phyloP scores from a whole-genome alignment of 2,113 vertebrate species.

The Emydura subglobosa region DNA sequence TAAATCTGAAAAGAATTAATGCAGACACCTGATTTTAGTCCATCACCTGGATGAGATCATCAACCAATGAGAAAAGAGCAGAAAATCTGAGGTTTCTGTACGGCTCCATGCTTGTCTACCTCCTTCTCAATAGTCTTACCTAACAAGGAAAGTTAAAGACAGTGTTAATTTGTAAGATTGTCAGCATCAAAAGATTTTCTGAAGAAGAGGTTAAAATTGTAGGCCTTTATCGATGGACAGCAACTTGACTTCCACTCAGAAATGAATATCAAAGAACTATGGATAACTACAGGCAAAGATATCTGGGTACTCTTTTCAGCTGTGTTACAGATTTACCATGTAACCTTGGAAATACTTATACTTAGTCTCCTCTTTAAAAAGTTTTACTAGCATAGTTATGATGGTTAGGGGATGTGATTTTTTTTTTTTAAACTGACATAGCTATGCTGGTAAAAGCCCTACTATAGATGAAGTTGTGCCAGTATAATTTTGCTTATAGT shows the following conservation, averaged over 20 bases:
- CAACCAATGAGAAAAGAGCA: not conserved
- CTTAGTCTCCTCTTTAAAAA: not conserved
- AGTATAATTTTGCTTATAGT: not conserved
- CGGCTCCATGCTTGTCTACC: not conserved
- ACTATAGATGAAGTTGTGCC: not conserved
- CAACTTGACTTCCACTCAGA: not conserved
- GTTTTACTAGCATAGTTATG: not conserved
- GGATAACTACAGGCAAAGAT: not conserved
- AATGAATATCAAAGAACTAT: not conserved
- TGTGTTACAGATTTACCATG: not conserved
- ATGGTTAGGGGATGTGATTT: not conserved
- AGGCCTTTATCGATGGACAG: not conserved
- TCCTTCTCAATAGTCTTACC: not conserved
- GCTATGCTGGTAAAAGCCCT: not conserved
- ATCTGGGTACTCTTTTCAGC: not conserved
- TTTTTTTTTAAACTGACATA: not conserved
- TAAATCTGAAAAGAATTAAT: not conserved
- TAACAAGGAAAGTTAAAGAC: not conserved
- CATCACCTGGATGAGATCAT: not conserved
- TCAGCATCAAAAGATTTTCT: not conserved
- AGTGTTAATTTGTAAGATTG: not conserved
- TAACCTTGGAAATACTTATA: not conserved
- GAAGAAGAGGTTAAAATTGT: not conserved
- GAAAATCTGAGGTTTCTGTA: not conserved
- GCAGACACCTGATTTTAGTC: not conserved